Base-by-base conservation (phyloP, 2,113 vertebrate genomes). In the Caranx melampygus region DNA sequence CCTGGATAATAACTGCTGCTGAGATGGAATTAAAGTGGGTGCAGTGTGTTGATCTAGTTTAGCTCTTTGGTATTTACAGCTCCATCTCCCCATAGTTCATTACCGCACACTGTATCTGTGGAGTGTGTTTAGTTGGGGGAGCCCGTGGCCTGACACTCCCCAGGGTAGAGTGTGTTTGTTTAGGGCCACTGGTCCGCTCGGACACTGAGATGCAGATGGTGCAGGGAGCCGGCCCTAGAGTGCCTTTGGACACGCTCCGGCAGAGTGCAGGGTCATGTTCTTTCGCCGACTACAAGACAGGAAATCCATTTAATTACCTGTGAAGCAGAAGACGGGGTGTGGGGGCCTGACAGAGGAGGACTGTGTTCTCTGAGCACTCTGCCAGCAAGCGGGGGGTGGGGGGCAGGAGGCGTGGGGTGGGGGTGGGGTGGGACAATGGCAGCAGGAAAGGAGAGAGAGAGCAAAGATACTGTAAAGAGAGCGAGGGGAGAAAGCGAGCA, bases 261-360 rank as follows among this genome's bases (percentile, higher is more conserved):
- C 90, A 90, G 94, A 96, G 95, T 97, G 96, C 96, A 96, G 96
- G 96, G 95, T 96, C 97, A 96, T 97, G 96, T 98, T 97, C 96
- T 95, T 95, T 94, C 47, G 68, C 95, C 94, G 95, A 96, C 95
- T 97, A 98, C 97, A 98, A 97, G 97, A 99, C 97, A 99, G 97
- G 97, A 99, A 99, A 99, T 99, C 98, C 96, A 99, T 99, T 98
- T 98, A 99, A 99, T 99, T 99, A 99, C 97, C 96, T 97, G 96
- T 97, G 97, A 98, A 97, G 96, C 96, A 96, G 94, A 95, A 97
- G 97, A 97, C 92, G 93, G 96, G 94, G 95, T 95, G 94, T 94
- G 94, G 95, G 91, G 95, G 93, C 92, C 95, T 97, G 95, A 98
- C 96, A 96, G 96, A 95, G 95, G 94, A 96, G 95, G 95, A 95